These are phyloP conservation scores for Miltochrista miniata DNA, from an alignment of 2,888 invertebrate genomes.

Conservation along the genomic window DNA sequence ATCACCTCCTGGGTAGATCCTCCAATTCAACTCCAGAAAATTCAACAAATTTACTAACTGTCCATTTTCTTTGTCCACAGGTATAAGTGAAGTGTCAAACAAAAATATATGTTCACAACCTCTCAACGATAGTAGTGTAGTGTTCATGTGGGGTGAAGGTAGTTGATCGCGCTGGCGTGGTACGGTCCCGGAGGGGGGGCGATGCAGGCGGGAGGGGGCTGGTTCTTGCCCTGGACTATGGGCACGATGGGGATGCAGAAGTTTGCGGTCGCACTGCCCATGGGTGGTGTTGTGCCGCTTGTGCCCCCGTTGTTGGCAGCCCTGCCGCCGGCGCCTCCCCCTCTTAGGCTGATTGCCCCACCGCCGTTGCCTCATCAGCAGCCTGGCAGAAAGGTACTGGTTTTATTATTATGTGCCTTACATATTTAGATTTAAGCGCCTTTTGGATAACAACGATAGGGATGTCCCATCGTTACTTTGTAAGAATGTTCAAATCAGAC, in stretches of 20 bases:
- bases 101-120: conserved; percentile 31
- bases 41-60: too few relatives aligned
- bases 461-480: too few relatives aligned
- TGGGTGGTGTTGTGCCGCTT: conserved; percentile 75
- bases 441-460: too few relatives aligned
- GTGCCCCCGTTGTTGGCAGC: conserved; percentile 75
- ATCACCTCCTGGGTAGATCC: too few relatives aligned
- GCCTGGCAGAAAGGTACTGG: conserved; percentile 67
- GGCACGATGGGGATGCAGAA: conserved; percentile 80
- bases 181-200: conserved; percentile 74
- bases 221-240: conserved; percentile 79
- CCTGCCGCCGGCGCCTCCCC: conserved; percentile 68
- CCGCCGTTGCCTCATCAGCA: conserved; percentile 66
- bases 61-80: conserved; percentile 56
- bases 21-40: too few relatives aligned
- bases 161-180: conserved; percentile 80
- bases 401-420: not conserved
- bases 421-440: not conserved
- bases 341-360: conserved; percentile 71
- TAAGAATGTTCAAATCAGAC: too few relatives aligned
- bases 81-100: conserved; percentile 64
- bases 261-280: conserved; percentile 77
- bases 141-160: conserved; percentile 61
- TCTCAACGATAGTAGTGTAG: conserved; percentile 48
- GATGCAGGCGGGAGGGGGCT: conserved; percentile 78